These are phyloP conservation scores for Eriosoma lanigerum DNA, from an alignment of 1,140 invertebrate species.

Conservation along the genomic window DNA sequence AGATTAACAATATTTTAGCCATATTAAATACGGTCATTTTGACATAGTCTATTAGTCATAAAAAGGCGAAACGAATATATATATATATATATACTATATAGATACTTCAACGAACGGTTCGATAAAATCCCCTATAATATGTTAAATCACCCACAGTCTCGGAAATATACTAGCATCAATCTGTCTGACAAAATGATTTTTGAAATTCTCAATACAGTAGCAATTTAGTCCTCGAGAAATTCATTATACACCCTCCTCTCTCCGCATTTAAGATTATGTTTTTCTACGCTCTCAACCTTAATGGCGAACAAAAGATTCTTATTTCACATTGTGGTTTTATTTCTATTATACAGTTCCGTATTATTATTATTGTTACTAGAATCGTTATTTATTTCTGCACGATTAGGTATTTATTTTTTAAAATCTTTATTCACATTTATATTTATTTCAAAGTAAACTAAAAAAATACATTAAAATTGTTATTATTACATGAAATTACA, in stretches of 20 bases:
- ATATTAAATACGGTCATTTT: background rate
- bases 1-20: no score
- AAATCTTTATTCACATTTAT: no score
- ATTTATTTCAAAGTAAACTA: no score
- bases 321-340: background rate
- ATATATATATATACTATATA: no score
- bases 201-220: background rate
- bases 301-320: background rate
- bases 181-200: constrained; percentile 1
- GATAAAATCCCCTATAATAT: constrained; percentile 14
- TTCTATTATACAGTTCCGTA: background rate
- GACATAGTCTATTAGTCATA: background rate
- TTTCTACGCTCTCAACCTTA: background rate
- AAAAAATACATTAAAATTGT: no score
- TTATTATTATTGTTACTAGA: background rate
- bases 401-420: no score
- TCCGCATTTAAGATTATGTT: background rate
- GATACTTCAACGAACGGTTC: background rate
- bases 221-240: constrained; percentile 9
- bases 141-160: background rate
- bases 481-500: no score
- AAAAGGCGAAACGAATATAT: background rate
- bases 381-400: background rate
- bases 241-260: background rate
- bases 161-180: background rate